Percentiles rank a stretch among this genome's conserved stretches.
These are phyloP conservation scores for Glomeris maerens DNA, from an alignment of 1,140 invertebrate genomes.

Conservation along the genomic window DNA sequence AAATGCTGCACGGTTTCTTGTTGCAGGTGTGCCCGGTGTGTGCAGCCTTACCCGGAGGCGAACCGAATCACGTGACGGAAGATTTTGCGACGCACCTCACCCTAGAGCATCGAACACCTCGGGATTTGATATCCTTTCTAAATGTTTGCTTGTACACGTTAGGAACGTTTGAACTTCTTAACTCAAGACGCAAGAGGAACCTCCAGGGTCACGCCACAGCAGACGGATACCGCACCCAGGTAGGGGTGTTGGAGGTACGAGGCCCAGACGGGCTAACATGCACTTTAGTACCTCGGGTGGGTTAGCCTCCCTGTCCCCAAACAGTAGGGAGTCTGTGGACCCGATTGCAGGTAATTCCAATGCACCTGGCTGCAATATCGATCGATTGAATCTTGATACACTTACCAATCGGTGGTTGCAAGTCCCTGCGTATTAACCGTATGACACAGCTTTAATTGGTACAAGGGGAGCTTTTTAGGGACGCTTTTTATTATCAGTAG, in stretches of 20 bases:
- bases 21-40: conserved; percentile 79
- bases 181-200: conserved; percentile 56
- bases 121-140: conserved; percentile 60
- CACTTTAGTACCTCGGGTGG: conserved; percentile 73
- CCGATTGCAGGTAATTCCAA: conserved; percentile 50
- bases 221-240: conserved; percentile 70
- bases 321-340: conserved; percentile 71
- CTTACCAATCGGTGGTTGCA: no score
- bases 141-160: background rate
- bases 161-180: conserved; percentile 35
- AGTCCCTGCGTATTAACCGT: no score
- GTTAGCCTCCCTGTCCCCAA: conserved; percentile 57
- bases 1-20: background rate
- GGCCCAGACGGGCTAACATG: conserved; percentile 69
- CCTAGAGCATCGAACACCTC: conserved; percentile 66
- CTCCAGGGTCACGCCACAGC: conserved; percentile 61
- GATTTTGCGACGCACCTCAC: conserved; percentile 93
- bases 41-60: conserved; percentile 84
- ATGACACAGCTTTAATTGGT: no score
- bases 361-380: no score
- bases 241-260: conserved; percentile 53
- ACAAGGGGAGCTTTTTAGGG: no score
- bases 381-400: no score
- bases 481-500: no score
- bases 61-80: conserved; percentile 93